phyloP scores from a whole-genome alignment of 2,797 vertebrate species.

The Miichthys miiuy region DNA sequence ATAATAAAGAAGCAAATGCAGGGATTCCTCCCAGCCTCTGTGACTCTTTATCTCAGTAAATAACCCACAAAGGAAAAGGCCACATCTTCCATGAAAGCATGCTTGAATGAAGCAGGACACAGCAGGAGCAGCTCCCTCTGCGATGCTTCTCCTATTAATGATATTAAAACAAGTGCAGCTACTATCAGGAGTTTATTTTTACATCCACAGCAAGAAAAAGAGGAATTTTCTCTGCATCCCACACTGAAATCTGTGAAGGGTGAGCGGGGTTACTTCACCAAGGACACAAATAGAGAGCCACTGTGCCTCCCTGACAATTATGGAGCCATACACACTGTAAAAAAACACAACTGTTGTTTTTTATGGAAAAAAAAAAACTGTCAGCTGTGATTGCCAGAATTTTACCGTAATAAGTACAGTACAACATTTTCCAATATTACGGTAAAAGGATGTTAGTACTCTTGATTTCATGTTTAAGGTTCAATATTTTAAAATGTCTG shows the following conservation, averaged over 20 bases:
- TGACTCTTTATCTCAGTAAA: conserved; percentile 52
- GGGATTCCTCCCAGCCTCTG: conserved; percentile 49
- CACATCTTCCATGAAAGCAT: conserved; percentile 49
- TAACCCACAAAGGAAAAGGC: conserved; percentile 54
- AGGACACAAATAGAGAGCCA: conserved; percentile 33
- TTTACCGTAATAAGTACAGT: too few species aligned
- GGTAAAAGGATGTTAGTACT: too few species aligned
- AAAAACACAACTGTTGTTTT: too few species aligned
- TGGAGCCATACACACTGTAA: background rate
- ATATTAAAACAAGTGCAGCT: conserved; percentile 22
- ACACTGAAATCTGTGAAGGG: conserved; percentile 28
- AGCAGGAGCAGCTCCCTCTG: conserved; percentile 44
- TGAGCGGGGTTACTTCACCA: conserved; percentile 34
- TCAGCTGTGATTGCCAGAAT: too few species aligned
- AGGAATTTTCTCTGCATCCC: background rate
- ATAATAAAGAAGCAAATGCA: conserved; percentile 60
- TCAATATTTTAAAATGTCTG: too few species aligned
- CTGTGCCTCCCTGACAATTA: conserved; percentile 51
- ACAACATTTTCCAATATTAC: too few species aligned
- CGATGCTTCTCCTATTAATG: background rate
- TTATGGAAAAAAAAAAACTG: too few species aligned
- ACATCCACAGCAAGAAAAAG: background rate
- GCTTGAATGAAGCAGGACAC: conserved; percentile 46
- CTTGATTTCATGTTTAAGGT: too few species aligned
- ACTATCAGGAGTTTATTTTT: conserved; percentile 15